Evolutionary conservation across 2,113 vertebrate genomes (phyloP).

Genomic region (Melanotaenia duboulayi): DNA sequence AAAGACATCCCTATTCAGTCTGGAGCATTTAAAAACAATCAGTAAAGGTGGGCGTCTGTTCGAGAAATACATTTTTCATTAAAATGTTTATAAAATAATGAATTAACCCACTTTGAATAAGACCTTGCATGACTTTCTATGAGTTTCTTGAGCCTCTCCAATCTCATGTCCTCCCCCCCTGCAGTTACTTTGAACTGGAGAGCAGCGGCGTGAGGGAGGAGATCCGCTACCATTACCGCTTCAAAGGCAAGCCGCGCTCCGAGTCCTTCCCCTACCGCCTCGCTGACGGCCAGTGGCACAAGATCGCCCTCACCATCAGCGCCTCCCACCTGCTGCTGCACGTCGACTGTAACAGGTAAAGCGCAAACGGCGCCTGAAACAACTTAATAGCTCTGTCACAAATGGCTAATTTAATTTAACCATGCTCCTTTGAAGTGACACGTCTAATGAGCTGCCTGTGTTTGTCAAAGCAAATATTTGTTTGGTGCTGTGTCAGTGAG

Average conservation of each 20-base stretch:
- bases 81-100: not conserved
- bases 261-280: constrained; percentile 94
- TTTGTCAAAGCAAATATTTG: constrained; percentile 64
- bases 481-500: constrained; percentile 26
- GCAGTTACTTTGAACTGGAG: constrained; percentile 96
- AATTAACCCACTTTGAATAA: not conserved
- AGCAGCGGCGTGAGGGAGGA: constrained; percentile 94
- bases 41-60: not conserved
- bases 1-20: not conserved
- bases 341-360: constrained; percentile 93
- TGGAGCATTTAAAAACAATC: not conserved
- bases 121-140: not conserved
- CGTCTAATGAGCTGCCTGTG: constrained; percentile 58
- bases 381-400: constrained; percentile 3
- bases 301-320: constrained; percentile 89
- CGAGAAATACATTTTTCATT: not conserved
- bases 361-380: not conserved
- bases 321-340: constrained; percentile 92
- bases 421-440: constrained; percentile 35
- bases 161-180: constrained; percentile 27
- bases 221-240: constrained; percentile 92
- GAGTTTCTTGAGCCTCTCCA: not conserved
- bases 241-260: constrained; percentile 87
- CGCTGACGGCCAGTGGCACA: constrained; percentile 94
- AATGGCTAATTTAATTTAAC: not conserved